These are phyloP conservation scores for Regulus satrapa DNA, from an alignment of 2,113 vertebrate species.

Conservation along the genomic window DNA sequence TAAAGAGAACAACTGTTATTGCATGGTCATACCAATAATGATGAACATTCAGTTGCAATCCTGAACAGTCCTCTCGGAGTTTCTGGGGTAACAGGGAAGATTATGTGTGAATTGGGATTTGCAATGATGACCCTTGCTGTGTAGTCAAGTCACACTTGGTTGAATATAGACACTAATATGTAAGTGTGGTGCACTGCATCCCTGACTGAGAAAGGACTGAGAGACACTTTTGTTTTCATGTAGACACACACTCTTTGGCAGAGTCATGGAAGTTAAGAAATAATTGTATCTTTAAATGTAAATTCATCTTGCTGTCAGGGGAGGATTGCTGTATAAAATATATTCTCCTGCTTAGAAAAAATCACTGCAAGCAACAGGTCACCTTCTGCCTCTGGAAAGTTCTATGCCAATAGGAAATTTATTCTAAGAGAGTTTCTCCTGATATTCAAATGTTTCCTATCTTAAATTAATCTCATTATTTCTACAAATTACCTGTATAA, in stretches of 20 bases:
- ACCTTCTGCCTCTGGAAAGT: neutral
- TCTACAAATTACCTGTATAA: neutral
- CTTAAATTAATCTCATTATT: neutral
- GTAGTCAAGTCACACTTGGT: neutral
- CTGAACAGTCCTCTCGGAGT: neutral
- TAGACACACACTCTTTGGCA: neutral
- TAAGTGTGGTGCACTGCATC: too few species aligned
- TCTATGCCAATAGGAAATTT: neutral
- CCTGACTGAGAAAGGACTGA: neutral
- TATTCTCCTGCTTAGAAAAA: neutral
- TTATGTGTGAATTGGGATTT: neutral
- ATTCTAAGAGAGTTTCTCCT: neutral
- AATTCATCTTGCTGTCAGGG: neutral
- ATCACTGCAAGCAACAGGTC: neutral
- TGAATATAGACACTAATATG: too few species aligned
- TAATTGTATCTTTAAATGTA: neutral
- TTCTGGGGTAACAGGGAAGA: neutral
- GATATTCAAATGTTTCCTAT: neutral
- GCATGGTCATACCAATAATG: neutral
- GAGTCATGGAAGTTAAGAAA: neutral
- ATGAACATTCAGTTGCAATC: neutral
- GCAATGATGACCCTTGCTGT: too few species aligned
- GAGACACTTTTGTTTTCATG: neutral
- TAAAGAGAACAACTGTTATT: neutral
- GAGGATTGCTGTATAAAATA: neutral